Conservation (phyloP, 2,113 vertebrate species). For the Hepsetus odoe region DNA sequence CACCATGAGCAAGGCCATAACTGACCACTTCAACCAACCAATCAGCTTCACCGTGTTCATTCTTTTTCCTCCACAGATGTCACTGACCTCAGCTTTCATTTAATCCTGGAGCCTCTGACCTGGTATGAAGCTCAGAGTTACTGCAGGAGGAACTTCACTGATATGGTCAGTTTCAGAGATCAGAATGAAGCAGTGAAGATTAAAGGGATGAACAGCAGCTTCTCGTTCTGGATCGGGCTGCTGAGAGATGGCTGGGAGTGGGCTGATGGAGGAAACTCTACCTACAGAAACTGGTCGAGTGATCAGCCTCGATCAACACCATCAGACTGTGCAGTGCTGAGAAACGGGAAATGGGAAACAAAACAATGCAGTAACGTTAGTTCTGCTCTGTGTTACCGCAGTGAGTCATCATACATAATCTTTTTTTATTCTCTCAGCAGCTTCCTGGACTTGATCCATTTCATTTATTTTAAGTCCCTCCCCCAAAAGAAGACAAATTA, state of each 20-base stretch:
- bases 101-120: not conserved
- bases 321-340: not conserved
- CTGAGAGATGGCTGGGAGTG: slow-evolving; percentile 55
- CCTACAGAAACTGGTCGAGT: slow-evolving; percentile 40
- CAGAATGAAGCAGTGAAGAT: accelerated
- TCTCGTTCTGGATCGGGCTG: slow-evolving; percentile 64
- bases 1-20: too few relatives aligned
- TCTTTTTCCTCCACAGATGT: not conserved
- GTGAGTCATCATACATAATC: not conserved
- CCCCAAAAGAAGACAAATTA: too few relatives aligned
- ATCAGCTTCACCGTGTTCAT: not conserved
- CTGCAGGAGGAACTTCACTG: slow-evolving; percentile 45
- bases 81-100: not conserved
- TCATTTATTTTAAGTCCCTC: not conserved
- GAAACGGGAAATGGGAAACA: not conserved
- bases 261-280: slow-evolving; percentile 54
- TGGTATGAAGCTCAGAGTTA: slow-evolving; percentile 62
- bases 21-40: too few relatives aligned
- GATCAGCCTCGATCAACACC: accelerated
- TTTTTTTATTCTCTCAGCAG: too few relatives aligned
- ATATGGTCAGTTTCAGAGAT: slow-evolving; percentile 58
- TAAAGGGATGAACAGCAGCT: accelerated
- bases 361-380: not conserved
- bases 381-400: not conserved
- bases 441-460: too few relatives aligned